Evolutionary conservation across 2,113 vertebrate genomes (phyloP).

Genomic region (Butorides virescens): DNA sequence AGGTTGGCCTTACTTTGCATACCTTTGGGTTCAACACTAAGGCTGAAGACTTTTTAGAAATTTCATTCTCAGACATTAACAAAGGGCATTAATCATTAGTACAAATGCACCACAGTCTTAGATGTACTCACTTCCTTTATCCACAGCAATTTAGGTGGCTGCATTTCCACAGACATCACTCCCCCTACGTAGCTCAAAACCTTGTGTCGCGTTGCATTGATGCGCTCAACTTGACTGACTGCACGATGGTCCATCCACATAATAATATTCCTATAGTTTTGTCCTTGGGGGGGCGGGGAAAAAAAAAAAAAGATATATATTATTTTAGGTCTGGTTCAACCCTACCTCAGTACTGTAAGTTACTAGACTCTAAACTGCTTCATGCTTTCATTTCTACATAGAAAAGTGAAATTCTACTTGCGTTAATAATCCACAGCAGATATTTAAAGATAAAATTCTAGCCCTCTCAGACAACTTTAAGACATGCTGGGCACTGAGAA

Average conservation of each 20-base stretch:
- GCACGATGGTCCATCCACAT: slow-evolving; percentile 99
- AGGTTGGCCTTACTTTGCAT: background rate
- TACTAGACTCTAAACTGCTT: background rate
- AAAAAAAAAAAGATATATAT: background rate
- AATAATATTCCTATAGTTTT: slow-evolving; percentile 82
- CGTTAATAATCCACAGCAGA: background rate
- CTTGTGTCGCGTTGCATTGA: slow-evolving; percentile 81
- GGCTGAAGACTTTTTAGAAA: background rate
- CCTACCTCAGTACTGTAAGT: background rate
- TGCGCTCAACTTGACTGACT: slow-evolving; percentile 81
- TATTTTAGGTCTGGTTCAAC: background rate
- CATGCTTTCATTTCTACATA: background rate
- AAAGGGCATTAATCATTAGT: background rate
- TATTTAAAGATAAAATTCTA: background rate
- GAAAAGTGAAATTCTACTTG: background rate
- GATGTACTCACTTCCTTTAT: slow-evolving; percentile 87
- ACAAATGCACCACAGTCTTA: background rate
- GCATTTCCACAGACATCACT: slow-evolving; percentile 97
- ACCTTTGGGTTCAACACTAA: background rate
- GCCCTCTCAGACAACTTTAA: background rate
- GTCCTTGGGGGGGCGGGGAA: slow-evolving; percentile 62
- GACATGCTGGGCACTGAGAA: background rate
- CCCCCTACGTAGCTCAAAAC: slow-evolving; percentile 87
- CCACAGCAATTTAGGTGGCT: slow-evolving; percentile 96
- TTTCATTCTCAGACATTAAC: background rate